Conservation (phyloP, 2,888 invertebrate species). For the Melieria picta region DNA sequence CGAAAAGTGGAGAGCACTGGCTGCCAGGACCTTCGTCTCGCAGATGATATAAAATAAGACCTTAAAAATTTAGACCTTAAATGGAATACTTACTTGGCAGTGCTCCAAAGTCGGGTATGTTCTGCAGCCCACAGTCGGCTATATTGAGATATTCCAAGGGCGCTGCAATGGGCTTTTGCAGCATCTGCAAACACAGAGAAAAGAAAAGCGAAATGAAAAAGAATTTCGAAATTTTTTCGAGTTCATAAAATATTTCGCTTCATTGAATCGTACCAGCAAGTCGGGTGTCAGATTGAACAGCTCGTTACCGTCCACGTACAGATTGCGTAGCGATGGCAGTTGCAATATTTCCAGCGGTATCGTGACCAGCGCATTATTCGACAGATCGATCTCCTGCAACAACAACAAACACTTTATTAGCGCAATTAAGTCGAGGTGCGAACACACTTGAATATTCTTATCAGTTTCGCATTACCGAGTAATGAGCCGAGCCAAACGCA, state of each 20-base stretch:
- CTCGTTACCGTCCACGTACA: constrained; percentile 69
- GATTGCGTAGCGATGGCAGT: constrained; percentile 71
- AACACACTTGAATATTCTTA: too few relatives aligned
- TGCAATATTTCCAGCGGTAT: constrained; percentile 67
- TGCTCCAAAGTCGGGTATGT: constrained; percentile 72
- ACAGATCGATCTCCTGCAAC: constrained; percentile 64
- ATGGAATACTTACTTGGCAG: constrained; percentile 66
- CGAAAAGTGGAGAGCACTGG: too few relatives aligned
- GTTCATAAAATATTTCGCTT: constrained; percentile 6
- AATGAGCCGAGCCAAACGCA: too few relatives aligned
- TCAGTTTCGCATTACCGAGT: too few relatives aligned
- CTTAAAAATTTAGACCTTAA: not conserved
- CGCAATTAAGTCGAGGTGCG: not conserved
- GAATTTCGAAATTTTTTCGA: not conserved
- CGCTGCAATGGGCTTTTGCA: constrained; percentile 69
- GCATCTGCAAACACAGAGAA: constrained; percentile 38
- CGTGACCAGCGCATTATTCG: constrained; percentile 62
- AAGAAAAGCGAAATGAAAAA: not conserved
- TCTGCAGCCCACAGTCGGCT: constrained; percentile 70
- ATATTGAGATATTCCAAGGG: constrained; percentile 72
- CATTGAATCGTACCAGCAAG: constrained; percentile 48
- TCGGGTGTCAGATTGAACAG: constrained; percentile 55
- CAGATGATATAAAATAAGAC: not conserved
- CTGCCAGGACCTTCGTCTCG: too few relatives aligned
- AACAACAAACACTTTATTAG: not conserved